These are phyloP conservation scores for Athene cunicularia DNA, from an alignment of 2,113 vertebrate genomes.

Conservation along the genomic window DNA sequence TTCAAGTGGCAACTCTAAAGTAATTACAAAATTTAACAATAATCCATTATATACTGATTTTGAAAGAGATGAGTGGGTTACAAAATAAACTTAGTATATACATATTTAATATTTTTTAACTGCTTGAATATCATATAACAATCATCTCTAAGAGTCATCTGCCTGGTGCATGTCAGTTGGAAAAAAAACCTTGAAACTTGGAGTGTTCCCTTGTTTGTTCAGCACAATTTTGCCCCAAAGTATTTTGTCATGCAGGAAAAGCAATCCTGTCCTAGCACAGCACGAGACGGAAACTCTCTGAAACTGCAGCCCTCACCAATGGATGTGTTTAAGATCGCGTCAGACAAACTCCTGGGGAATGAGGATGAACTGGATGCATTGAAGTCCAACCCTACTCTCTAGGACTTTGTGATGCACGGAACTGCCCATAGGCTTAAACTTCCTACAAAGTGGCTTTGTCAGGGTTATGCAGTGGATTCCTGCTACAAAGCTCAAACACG, in stretches of 20 bases:
- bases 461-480: not conserved
- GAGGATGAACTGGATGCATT: not conserved
- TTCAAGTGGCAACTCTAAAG: not conserved
- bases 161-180: not conserved
- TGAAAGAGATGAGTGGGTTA: not conserved
- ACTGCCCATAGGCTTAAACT: not conserved
- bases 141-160: not conserved
- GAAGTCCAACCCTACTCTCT: not conserved
- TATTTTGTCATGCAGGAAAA: not conserved
- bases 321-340: fast-evolving
- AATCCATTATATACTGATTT: not conserved
- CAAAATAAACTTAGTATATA: not conserved
- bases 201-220: not conserved
- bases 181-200: not conserved
- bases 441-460: not conserved
- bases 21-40: not conserved
- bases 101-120: not conserved
- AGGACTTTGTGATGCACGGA: not conserved
- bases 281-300: not conserved
- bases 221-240: not conserved
- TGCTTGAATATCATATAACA: not conserved
- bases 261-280: not conserved
- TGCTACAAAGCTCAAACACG: not conserved
- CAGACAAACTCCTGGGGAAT: not conserved
- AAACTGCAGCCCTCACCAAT: not conserved